phyloP scores from a whole-genome alignment of 2,888 invertebrate species.

The Geophilus truncorum region DNA sequence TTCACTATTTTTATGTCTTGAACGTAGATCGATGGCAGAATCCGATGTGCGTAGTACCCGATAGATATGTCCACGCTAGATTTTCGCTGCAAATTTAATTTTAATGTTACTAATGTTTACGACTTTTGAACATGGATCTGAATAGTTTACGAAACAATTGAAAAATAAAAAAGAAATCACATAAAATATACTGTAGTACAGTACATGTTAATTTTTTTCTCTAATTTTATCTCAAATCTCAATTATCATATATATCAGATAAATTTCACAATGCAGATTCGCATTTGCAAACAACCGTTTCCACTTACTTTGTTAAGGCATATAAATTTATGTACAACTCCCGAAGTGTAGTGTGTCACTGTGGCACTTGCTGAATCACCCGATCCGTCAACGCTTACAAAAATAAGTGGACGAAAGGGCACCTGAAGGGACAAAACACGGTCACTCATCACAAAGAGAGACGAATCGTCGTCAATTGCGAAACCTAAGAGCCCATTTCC shows the following conservation, averaged over 20 bases:
- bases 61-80: constrained; percentile 39
- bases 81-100: constrained; percentile 36
- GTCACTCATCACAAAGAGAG: constrained; percentile 56
- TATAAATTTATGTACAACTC: constrained; percentile 65
- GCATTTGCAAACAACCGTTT: too few relatives aligned
- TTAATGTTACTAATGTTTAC: too few relatives aligned
- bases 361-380: constrained; percentile 52
- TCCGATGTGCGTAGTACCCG: constrained; percentile 73
- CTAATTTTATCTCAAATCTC: too few relatives aligned
- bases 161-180: too few relatives aligned
- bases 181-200: too few relatives aligned
- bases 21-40: constrained; percentile 69
- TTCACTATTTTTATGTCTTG: constrained; percentile 75
- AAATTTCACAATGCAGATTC: too few relatives aligned
- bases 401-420: constrained; percentile 57
- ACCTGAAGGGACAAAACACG: constrained; percentile 41
- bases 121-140: too few relatives aligned
- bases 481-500: constrained; percentile 70
- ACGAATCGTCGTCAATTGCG: constrained; percentile 59
- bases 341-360: constrained; percentile 59
- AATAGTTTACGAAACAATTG: too few relatives aligned
- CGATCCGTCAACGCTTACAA: constrained; percentile 41
- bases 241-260: too few relatives aligned
- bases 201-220: too few relatives aligned
- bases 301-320: constrained; percentile 59